Conservation (phyloP, 2,888 invertebrate species). For the Scelioninae gen. 2 region DNA sequence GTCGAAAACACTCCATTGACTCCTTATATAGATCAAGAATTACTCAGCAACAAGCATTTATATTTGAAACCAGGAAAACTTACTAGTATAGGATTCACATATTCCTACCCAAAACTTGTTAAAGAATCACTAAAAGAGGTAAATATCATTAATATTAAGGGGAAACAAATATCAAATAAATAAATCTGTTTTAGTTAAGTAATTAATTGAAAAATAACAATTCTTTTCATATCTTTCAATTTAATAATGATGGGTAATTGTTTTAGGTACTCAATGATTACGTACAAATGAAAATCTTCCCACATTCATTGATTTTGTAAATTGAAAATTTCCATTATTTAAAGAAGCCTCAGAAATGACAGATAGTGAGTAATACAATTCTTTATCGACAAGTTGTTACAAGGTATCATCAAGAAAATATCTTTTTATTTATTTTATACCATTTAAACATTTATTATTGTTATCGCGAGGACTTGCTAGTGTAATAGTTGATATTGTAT, state of each 20-base stretch:
- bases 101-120: slow-evolving; percentile 80
- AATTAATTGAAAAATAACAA: too few relatives aligned
- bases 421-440: slow-evolving; percentile 42
- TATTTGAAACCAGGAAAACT: slow-evolving; percentile 84
- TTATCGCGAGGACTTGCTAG: background rate
- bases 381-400: slow-evolving; percentile 35
- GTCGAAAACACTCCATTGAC: slow-evolving; percentile 88
- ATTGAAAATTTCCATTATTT: slow-evolving; percentile 47
- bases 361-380: slow-evolving; percentile 42
- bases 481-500: background rate
- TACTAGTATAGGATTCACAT: slow-evolving; percentile 77
- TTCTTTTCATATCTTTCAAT: too few relatives aligned
- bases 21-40: slow-evolving; percentile 90
- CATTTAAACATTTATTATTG: background rate
- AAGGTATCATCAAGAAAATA: slow-evolving; percentile 30
- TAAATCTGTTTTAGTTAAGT: too few relatives aligned
- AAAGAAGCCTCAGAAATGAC: slow-evolving; percentile 45
- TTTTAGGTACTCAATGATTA: slow-evolving; percentile 87
- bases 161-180: too few relatives aligned
- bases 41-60: slow-evolving; percentile 87
- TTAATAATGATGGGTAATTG: too few relatives aligned
- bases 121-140: slow-evolving; percentile 81
- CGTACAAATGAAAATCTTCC: slow-evolving; percentile 88
- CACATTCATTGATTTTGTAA: slow-evolving; percentile 82
- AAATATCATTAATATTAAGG: too few relatives aligned